phyloP scores from a whole-genome alignment of 2,113 vertebrate genomes.

The Eublepharis macularius region DNA sequence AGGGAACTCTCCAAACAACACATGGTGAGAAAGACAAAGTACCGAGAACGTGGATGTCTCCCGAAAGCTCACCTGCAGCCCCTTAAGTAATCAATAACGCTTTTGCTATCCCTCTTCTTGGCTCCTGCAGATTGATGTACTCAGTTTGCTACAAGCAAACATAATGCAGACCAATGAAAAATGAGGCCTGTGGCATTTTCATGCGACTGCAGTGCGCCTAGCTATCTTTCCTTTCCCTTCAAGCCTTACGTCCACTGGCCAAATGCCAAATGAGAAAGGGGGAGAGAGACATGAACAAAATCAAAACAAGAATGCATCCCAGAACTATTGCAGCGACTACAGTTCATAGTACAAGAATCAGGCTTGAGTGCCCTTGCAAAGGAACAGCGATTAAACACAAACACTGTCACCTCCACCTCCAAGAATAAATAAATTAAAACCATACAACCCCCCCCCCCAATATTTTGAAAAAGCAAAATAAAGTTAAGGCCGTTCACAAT shows the following conservation, averaged over 20 bases:
- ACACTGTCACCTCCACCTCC: neutral
- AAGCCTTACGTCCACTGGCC: neutral
- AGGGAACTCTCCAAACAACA: neutral
- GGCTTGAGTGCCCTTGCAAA: constrained; percentile 1
- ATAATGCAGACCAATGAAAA: neutral
- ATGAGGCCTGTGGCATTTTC: neutral
- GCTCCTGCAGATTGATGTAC: constrained; percentile 43
- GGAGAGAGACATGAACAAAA: neutral
- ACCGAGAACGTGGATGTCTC: constrained; percentile 6
- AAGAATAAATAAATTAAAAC: neutral
- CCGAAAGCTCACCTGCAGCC: constrained; percentile 40
- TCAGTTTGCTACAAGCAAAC: constrained; percentile 16
- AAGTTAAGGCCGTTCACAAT: neutral
- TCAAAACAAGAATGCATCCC: neutral
- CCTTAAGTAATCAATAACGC: constrained; percentile 43
- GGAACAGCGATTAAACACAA: neutral
- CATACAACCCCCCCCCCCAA: neutral
- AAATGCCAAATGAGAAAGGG: constrained; percentile 30
- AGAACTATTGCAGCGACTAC: neutral
- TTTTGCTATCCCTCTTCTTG: constrained; percentile 20
- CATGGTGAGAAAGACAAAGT: neutral
- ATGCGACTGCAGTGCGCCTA: constrained; percentile 1
- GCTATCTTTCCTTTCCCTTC: constrained; percentile 4
- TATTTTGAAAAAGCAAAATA: neutral
- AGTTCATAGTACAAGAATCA: neutral